phyloP scores from a whole-genome alignment of 1,140 invertebrate species.

The Aphis gossypii region DNA sequence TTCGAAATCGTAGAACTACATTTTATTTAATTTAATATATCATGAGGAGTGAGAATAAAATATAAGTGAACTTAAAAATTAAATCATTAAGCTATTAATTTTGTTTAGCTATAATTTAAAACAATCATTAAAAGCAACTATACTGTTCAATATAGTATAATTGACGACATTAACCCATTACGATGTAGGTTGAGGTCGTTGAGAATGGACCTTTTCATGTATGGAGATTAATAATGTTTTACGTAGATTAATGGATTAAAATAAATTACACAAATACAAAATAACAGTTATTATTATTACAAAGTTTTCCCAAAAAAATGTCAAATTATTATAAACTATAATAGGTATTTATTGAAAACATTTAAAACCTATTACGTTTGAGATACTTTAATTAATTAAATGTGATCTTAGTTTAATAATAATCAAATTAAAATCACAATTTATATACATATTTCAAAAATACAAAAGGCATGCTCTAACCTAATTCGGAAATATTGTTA shows the following conservation, averaged over 20 bases:
- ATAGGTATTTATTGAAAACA: background rate
- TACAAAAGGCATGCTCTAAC: background rate
- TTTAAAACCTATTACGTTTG: background rate
- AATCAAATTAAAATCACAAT: background rate
- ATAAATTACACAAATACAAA: background rate
- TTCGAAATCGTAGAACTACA: background rate
- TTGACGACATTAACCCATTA: background rate
- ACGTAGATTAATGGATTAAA: slow-evolving; percentile 4
- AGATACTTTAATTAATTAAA: background rate
- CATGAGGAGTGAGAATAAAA: background rate
- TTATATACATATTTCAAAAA: background rate
- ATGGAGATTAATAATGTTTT: slow-evolving; percentile 12
- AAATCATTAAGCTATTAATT: background rate
- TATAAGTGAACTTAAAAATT: background rate
- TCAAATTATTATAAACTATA: background rate
- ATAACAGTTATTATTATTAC: background rate
- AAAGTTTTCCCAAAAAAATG: background rate
- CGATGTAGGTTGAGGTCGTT: background rate
- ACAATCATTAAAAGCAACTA: background rate
- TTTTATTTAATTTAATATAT: background rate
- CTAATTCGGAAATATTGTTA: background rate
- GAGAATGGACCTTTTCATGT: background rate
- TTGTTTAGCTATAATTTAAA: slow-evolving; percentile 5
- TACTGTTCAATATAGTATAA: background rate
- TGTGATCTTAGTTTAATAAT: background rate